Conservation (phyloP, 2,797 vertebrate genomes). For the Thripadectes ignobilis region DNA sequence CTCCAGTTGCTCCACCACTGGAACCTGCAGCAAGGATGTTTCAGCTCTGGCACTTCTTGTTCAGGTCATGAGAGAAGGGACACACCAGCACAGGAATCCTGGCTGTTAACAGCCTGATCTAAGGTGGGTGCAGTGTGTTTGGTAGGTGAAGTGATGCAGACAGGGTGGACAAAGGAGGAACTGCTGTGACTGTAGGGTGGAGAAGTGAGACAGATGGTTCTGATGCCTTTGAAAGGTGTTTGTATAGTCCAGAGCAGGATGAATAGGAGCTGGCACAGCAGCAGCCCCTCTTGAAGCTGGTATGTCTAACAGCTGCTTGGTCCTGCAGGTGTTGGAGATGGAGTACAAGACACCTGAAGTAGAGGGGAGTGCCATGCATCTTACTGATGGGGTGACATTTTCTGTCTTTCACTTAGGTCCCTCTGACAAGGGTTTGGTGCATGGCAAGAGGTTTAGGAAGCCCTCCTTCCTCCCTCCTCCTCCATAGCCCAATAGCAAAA, state of each 20-base stretch:
- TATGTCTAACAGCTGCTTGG: not conserved
- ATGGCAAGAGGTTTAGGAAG: not conserved
- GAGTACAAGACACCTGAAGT: not conserved
- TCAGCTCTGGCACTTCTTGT: not conserved
- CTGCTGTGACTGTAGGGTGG: not conserved
- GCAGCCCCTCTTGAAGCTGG: not conserved
- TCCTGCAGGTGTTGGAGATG: not conserved
- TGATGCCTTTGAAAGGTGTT: not conserved
- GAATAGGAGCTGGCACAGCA: not conserved
- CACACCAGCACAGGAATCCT: not conserved
- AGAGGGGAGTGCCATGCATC: not conserved
- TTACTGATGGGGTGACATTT: not conserved
- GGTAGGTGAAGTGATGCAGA: not conserved
- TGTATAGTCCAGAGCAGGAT: not conserved
- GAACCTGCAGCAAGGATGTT: not conserved
- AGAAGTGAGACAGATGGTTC: not conserved
- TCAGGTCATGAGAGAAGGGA: not conserved
- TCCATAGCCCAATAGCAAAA: not conserved
- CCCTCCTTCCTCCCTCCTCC: not conserved
- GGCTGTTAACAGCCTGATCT: not conserved
- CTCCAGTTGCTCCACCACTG: fast-evolving
- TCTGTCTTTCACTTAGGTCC: not conserved
- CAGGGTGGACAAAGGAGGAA: not conserved
- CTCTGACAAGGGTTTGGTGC: not conserved
- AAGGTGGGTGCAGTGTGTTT: not conserved